Conservation (phyloP, 2,797 vertebrate species). For the Sparus aurata region DNA sequence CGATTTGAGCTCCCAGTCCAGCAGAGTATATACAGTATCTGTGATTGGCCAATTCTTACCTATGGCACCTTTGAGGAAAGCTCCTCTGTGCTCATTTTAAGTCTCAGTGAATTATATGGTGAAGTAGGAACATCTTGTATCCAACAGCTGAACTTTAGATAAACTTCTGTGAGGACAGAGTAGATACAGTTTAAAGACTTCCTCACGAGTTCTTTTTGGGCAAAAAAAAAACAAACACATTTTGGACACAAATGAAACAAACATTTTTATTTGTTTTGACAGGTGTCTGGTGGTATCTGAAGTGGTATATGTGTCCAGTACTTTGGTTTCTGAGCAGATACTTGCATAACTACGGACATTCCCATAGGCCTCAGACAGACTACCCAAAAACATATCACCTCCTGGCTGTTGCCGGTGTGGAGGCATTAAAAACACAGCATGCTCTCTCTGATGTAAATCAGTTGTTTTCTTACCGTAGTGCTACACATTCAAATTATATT, state of each 20-base stretch:
- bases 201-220: too few species aligned
- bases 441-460: not conserved
- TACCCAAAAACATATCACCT: too few species aligned
- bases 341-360: not conserved
- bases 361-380: not conserved
- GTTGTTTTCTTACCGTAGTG: not conserved
- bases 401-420: too few species aligned
- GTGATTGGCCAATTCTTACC: not conserved
- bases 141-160: not conserved
- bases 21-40: too few species aligned
- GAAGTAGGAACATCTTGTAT: not conserved
- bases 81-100: not conserved
- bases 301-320: not conserved
- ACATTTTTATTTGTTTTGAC: conserved; percentile 6
- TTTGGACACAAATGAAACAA: conserved; percentile 1
- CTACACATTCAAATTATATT: conserved; percentile 3
- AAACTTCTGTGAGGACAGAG: too few species aligned
- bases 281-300: not conserved
- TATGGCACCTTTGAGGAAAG: not conserved
- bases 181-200: not conserved
- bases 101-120: not conserved
- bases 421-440: not conserved
- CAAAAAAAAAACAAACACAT: not conserved
- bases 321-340: not conserved
- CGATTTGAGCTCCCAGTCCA: too few species aligned